A percentile compares a stretch with the other conserved stretches of the same genome.
Conservation (phyloP, 2,113 vertebrate genomes). For the Macquaria australasica region DNA sequence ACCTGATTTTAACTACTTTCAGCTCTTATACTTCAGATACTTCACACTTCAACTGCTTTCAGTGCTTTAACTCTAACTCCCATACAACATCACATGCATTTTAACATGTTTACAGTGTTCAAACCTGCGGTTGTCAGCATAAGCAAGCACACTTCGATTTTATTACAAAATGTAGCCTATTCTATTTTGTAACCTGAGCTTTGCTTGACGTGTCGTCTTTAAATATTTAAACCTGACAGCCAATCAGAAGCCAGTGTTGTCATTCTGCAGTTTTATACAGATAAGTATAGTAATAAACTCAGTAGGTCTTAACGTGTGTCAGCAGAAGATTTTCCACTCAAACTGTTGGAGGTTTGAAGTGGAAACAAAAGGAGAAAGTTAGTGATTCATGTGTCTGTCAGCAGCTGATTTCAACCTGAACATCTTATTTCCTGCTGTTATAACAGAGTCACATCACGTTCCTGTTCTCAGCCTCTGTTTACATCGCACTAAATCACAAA, state of each 20-base stretch:
- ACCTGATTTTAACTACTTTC: neutral
- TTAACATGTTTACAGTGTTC: neutral
- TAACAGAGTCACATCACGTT: conserved; percentile 46
- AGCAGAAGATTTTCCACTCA: neutral
- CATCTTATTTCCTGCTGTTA: conserved; percentile 49
- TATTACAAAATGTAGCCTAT: neutral
- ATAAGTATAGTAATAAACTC: neutral
- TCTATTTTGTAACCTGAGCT: neutral
- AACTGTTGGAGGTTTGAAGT: neutral
- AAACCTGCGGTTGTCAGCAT: neutral
- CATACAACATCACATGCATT: neutral
- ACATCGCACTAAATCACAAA: conserved; percentile 31
- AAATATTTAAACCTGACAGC: neutral
- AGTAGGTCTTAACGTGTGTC: neutral
- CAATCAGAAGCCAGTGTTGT: neutral
- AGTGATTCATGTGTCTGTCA: conserved; percentile 32
- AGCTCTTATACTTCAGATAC: neutral
- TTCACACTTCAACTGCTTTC: neutral
- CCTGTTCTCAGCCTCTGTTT: conserved; percentile 19
- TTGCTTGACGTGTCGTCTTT: neutral
- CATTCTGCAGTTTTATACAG: neutral
- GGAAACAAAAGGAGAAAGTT: conserved; percentile 24
- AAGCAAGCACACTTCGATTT: neutral
- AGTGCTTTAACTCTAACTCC: neutral
- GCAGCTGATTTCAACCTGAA: conserved; percentile 19